Evolutionary conservation across 2,888 invertebrate genomes (phyloP).

Genomic region (Clitarchus hookeri): DNA sequence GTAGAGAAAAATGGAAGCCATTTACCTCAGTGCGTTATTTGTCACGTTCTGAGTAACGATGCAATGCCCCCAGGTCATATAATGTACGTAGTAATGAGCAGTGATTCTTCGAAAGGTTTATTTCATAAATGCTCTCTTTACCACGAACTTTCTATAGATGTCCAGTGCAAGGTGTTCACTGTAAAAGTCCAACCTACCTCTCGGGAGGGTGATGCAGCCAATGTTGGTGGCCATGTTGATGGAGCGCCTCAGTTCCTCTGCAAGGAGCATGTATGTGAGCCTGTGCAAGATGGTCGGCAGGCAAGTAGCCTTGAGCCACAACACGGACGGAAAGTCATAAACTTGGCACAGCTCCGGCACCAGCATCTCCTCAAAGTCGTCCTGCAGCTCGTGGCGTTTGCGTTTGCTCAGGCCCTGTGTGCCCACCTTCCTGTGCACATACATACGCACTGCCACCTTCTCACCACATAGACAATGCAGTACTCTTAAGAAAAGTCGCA

Average conservation of each 20-base stretch:
- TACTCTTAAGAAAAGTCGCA: no score
- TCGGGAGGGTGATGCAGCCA: conserved; percentile 50
- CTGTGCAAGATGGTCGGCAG: conserved; percentile 87
- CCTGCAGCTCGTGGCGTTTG: conserved; percentile 55
- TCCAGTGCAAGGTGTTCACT: not conserved
- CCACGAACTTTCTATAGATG: not conserved
- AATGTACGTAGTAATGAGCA: not conserved
- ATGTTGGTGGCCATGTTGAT: conserved; percentile 59
- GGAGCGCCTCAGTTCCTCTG: conserved; percentile 69
- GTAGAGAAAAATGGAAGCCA: no score
- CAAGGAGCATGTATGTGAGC: conserved; percentile 68
- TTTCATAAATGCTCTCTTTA: no score
- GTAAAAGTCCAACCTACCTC: conserved; percentile 45
- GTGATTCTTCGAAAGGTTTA: not conserved
- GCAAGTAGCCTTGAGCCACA: conserved; percentile 85
- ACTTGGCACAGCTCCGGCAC: conserved; percentile 86
- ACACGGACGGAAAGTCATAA: conserved; percentile 69
- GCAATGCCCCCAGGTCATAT: no score
- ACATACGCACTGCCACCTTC: not conserved
- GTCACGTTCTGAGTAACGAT: no score
- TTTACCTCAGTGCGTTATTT: no score
- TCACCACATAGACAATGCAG: no score
- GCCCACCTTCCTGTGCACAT: not conserved
- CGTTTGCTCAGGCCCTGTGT: conserved; percentile 49
- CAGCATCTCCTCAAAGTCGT: conserved; percentile 69